Evolutionary conservation across 2,113 vertebrate species (phyloP).

Genomic region (Recurvirostra avosetta): DNA sequence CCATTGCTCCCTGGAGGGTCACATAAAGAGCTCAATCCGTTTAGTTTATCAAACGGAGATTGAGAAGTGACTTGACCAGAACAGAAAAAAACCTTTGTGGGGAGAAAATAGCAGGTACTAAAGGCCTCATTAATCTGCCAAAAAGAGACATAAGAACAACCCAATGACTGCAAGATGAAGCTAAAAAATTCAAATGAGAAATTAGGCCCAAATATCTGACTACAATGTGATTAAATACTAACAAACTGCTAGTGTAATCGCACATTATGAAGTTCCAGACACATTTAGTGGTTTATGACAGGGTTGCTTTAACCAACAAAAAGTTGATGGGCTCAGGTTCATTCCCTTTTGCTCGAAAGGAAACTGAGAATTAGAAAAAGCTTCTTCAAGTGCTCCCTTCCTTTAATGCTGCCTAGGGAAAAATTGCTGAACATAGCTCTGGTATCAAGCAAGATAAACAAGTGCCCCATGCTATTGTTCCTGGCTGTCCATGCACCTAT

Average conservation of each 20-base stretch:
- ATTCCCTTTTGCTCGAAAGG: background rate
- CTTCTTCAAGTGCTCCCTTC: background rate
- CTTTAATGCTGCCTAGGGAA: background rate
- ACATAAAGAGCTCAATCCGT: background rate
- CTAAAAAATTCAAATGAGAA: background rate
- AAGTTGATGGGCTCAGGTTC: background rate
- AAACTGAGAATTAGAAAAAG: background rate
- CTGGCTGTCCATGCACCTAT: background rate
- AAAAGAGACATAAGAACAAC: background rate
- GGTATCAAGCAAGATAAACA: background rate
- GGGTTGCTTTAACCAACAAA: background rate
- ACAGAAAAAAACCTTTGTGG: conserved; percentile 22
- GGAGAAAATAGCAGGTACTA: background rate
- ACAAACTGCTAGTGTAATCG: background rate
- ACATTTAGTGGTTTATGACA: background rate
- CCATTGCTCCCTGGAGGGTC: background rate
- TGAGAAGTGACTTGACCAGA: background rate
- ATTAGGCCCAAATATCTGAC: background rate
- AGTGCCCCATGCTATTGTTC: background rate
- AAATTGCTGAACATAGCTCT: background rate
- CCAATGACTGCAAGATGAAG: background rate
- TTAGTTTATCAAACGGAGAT: background rate
- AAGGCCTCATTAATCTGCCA: conserved; percentile 7
- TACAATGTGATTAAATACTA: background rate
- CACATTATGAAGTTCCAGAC: background rate